phyloP scores from a whole-genome alignment of 2,113 vertebrate genomes.

The Sialia sialis region DNA sequence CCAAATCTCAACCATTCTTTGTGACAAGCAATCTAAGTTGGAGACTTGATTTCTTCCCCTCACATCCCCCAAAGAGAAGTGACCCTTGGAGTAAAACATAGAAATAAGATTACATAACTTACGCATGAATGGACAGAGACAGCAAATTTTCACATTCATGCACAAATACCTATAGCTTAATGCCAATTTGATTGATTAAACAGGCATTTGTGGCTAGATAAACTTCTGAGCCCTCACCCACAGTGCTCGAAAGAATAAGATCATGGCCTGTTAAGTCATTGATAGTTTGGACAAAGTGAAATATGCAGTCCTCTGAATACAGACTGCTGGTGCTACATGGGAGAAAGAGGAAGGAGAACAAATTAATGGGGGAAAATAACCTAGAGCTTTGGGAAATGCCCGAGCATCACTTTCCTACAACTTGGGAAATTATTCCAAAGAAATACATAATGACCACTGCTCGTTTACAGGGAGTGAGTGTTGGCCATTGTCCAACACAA shows the following conservation, averaged over 20 bases:
- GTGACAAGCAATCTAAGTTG: not conserved
- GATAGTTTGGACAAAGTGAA: not conserved
- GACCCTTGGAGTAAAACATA: not conserved
- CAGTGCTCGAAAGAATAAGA: not conserved
- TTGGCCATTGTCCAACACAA: rapidly evolving
- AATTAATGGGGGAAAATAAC: not conserved
- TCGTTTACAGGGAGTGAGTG: not conserved
- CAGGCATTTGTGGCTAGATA: not conserved
- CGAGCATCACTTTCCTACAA: not conserved
- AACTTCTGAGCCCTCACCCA: not conserved
- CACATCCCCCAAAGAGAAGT: not conserved
- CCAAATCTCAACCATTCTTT: not conserved
- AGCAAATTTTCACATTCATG: not conserved
- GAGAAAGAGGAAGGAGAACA: not conserved
- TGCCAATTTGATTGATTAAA: not conserved
- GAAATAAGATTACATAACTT: not conserved
- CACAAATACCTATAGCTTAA: not conserved
- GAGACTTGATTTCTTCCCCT: not conserved
- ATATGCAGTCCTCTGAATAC: not conserved
- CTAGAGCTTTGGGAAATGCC: not conserved
- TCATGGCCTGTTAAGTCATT: not conserved
- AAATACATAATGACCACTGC: not conserved
- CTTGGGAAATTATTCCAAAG: not conserved
- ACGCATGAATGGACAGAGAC: not conserved
- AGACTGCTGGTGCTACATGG: not conserved